Evolutionary conservation across 2,113 vertebrate species (phyloP).

Genomic region (Ramphastos sulfuratus): DNA sequence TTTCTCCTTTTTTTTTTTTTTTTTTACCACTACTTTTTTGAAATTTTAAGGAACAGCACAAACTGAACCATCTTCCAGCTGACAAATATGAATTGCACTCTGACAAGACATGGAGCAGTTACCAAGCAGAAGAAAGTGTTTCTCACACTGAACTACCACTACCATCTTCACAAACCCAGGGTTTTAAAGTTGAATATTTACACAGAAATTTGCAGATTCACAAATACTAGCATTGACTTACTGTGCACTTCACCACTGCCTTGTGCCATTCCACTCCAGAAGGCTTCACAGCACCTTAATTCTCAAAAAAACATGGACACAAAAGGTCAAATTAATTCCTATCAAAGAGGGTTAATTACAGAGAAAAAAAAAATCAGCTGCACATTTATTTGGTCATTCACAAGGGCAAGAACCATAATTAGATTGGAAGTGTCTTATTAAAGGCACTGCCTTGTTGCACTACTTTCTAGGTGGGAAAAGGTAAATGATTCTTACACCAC

Average conservation of each 20-base stretch:
- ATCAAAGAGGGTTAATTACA: neutral
- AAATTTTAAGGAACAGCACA: neutral
- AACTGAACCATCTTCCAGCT: neutral
- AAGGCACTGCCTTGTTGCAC: neutral
- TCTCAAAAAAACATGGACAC: neutral
- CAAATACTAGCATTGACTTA: slow-evolving; percentile 9
- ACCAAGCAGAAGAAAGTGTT: neutral
- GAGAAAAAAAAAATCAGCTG: neutral
- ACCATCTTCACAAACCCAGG: neutral
- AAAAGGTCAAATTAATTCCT: neutral
- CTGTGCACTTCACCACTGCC: slow-evolving; percentile 55
- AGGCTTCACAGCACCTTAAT: neutral
- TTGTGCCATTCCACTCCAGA: slow-evolving; percentile 66
- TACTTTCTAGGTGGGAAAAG: neutral
- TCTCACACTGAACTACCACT: neutral
- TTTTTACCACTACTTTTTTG: neutral
- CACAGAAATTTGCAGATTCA: neutral
- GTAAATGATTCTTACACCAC: neutral
- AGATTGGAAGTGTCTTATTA: neutral
- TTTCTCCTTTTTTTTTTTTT: neutral
- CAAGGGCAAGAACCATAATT: neutral
- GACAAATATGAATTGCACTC: neutral
- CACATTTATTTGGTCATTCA: neutral
- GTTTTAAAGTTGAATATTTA: neutral
- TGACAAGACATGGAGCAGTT: neutral